Evolutionary conservation across 2,113 vertebrate species (phyloP).

Genomic region (Anguilla japonica): DNA sequence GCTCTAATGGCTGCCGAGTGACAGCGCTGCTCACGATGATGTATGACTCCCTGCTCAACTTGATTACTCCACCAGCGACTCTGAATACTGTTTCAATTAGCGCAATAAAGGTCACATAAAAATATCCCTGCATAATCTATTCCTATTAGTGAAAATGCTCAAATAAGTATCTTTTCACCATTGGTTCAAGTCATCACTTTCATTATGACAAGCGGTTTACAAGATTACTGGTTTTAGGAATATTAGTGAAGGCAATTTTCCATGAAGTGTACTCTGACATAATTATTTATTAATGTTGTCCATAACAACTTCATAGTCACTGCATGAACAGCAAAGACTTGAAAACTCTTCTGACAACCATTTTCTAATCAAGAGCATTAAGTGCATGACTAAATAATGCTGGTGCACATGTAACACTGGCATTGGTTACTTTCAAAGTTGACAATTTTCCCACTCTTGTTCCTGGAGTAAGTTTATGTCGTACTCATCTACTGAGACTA

Average conservation of each 20-base stretch:
- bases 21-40: conserved; percentile 99
- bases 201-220: conserved; percentile 72
- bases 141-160: conserved; percentile 97
- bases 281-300: conserved; percentile 64
- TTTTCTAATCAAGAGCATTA: no score
- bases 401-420: no score
- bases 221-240: conserved; percentile 73
- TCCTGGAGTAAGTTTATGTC: no score
- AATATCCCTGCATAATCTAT: conserved; percentile 99
- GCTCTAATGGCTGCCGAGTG: conserved; percentile 89
- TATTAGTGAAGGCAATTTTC: conserved; percentile 74
- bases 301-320: conserved; percentile 51
- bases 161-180: conserved; percentile 89
- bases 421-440: no score
- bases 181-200: conserved; percentile 92
- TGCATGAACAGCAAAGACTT: background rate
- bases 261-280: conserved; percentile 46
- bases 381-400: no score
- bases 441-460: no score
- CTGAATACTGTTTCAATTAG: conserved; percentile 99
- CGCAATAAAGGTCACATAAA: conserved; percentile 98
- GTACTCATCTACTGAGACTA: no score
- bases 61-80: conserved; percentile 97
- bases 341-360: no score
- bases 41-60: conserved; percentile 99